phyloP scores from a whole-genome alignment of 2,797 vertebrate species.

The Oophaga sylvatica region DNA sequence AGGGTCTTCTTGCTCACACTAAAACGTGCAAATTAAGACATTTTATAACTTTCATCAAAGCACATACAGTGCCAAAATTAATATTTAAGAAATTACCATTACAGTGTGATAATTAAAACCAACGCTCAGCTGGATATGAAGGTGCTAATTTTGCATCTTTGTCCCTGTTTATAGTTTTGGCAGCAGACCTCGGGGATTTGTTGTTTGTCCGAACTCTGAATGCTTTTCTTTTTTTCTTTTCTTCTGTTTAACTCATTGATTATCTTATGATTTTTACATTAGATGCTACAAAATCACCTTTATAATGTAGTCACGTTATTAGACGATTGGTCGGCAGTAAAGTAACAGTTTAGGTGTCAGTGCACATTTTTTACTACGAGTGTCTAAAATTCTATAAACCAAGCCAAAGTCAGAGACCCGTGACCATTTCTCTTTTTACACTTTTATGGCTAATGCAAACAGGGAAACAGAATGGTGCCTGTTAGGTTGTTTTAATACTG shows the following conservation, averaged over 20 bases:
- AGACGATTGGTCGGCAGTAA: background rate
- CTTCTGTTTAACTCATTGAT: background rate
- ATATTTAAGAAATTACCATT: background rate
- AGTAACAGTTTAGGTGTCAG: background rate
- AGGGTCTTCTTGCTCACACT: background rate
- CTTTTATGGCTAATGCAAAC: no score
- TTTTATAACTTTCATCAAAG: background rate
- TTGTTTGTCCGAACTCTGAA: background rate
- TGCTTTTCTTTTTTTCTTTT: background rate
- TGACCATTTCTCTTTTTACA: no score
- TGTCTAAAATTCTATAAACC: no score
- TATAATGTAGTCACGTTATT: background rate
- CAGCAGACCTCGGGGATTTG: background rate
- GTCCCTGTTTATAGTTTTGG: background rate
- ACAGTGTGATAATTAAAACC: background rate
- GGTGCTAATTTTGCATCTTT: conserved; percentile 6
- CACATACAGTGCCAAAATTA: background rate
- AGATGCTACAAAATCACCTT: background rate
- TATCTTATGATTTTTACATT: background rate
- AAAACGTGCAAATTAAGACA: background rate
- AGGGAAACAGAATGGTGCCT: no score
- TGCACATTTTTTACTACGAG: background rate
- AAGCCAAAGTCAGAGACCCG: no score
- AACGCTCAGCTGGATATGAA: background rate
- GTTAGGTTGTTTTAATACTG: no score